These are phyloP conservation scores for Drosophila kepulauana DNA, from an alignment of 1,140 invertebrate species.

Conservation along the genomic window DNA sequence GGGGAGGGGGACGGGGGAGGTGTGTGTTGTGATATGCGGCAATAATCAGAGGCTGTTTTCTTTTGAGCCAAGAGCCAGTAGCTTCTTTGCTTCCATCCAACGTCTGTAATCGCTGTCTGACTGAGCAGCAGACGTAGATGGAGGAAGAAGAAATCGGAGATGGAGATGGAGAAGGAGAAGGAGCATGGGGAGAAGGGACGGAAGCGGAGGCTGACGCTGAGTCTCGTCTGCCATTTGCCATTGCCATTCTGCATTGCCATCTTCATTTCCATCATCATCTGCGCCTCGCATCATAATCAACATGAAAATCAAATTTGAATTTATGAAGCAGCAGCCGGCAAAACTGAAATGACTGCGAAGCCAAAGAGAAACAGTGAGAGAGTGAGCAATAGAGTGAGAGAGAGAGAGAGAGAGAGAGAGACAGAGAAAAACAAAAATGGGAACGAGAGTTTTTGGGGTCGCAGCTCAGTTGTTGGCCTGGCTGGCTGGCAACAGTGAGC, in stretches of 20 bases:
- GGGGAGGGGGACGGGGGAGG: no score
- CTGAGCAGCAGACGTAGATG: no score
- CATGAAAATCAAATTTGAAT: constrained; percentile 83
- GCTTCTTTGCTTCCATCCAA: no score
- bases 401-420: background rate
- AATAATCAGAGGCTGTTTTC: constrained; percentile 51
- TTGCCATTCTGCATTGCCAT: constrained; percentile 63
- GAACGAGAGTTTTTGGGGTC: background rate
- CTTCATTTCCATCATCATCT: constrained; percentile 80
- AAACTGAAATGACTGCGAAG: constrained; percentile 19
- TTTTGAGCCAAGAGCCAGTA: constrained; percentile 19
- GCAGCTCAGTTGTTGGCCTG: background rate
- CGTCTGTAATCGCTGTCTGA: no score
- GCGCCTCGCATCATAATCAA: constrained; percentile 76
- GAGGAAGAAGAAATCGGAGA: background rate
- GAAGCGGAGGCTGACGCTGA: constrained; percentile 11
- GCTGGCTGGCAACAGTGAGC: constrained; percentile 2
- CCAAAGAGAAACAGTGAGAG: background rate
- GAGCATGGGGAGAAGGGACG: background rate
- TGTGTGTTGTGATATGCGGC: constrained; percentile 2
- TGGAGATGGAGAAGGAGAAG: background rate
- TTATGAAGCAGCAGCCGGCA: constrained; percentile 66
- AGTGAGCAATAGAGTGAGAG: background rate
- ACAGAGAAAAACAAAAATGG: background rate
- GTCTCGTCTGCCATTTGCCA: constrained; percentile 62